Conservation (phyloP, 2,797 vertebrate genomes). For the Pangasius sanitwongsei region DNA sequence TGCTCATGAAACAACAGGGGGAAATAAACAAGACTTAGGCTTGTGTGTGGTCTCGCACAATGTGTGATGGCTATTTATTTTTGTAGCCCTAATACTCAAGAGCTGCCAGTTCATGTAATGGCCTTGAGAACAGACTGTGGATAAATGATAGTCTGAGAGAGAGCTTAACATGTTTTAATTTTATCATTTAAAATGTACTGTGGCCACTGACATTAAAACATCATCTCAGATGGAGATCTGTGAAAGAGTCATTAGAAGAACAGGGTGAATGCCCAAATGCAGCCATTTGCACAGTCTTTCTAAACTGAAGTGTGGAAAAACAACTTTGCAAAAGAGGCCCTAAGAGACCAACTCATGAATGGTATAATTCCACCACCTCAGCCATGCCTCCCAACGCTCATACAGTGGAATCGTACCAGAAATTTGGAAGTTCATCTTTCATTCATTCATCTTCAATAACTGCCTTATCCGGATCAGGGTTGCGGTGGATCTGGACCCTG, state of each 20-base stretch:
- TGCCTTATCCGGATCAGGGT: neutral
- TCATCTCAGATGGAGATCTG: neutral
- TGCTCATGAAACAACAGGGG: constrained; percentile 30
- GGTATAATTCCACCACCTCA: neutral
- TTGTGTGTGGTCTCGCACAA: constrained; percentile 24
- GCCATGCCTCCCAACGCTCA: neutral
- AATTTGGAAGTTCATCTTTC: neutral
- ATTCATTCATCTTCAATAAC: neutral
- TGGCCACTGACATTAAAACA: neutral
- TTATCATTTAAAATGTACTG: neutral
- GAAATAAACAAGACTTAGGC: constrained; percentile 13
- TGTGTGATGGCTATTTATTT: constrained; percentile 28
- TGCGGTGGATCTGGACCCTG: neutral
- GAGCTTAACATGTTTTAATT: constrained; percentile 14
- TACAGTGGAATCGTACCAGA: neutral
- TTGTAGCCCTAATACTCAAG: constrained; percentile 5
- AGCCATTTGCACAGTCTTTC: neutral
- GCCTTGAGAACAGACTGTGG: constrained; percentile 8
- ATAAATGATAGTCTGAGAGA: constrained; percentile 8
- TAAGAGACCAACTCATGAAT: constrained; percentile 8
- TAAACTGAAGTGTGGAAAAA: constrained; percentile 1
- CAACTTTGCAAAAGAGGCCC: constrained; percentile 2
- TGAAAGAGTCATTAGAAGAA: neutral
- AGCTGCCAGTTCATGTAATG: neutral
- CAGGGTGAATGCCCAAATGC: neutral